Evolutionary conservation across 2,888 invertebrate species (phyloP).

Genomic region (Chymomyza fuscimana): DNA sequence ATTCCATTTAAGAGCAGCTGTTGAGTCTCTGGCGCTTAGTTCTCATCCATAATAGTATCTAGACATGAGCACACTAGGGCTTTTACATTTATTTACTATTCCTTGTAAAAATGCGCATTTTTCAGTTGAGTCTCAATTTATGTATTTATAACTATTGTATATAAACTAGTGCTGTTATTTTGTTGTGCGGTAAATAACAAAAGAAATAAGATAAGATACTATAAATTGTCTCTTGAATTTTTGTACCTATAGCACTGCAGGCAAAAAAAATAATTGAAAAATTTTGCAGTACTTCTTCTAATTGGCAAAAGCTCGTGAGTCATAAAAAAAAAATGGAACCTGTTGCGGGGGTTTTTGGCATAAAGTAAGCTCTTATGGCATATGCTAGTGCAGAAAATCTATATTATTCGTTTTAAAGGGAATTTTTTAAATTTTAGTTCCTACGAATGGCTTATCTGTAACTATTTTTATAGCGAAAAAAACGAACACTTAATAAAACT

Average conservation of each 20-base stretch:
- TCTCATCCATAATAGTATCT: not conserved
- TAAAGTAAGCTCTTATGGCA: too few species aligned
- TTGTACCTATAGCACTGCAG: slow-evolving; percentile 12
- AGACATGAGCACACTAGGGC: not conserved
- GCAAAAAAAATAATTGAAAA: slow-evolving; percentile 48
- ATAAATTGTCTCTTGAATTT: slow-evolving; percentile 14
- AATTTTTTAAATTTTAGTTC: too few species aligned
- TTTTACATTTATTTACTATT: not conserved
- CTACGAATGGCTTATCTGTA: too few species aligned
- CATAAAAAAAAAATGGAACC: slow-evolving; percentile 7
- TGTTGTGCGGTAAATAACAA: slow-evolving; percentile 36
- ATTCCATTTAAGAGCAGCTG: not conserved
- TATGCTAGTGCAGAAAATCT: too few species aligned
- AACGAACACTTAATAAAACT: too few species aligned
- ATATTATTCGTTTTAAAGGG: too few species aligned
- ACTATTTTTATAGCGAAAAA: too few species aligned
- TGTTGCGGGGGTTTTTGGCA: not conserved
- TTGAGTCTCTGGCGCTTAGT: not conserved
- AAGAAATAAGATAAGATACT: slow-evolving; percentile 63
- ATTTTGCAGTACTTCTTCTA: slow-evolving; percentile 28
- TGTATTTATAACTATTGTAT: not conserved
- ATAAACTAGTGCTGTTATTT: not conserved
- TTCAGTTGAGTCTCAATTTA: not conserved
- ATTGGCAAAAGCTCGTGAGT: slow-evolving; percentile 44
- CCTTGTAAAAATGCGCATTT: not conserved